Evolutionary conservation across 2,797 vertebrate genomes (phyloP).

Genomic region (Pangasius djambal): DNA sequence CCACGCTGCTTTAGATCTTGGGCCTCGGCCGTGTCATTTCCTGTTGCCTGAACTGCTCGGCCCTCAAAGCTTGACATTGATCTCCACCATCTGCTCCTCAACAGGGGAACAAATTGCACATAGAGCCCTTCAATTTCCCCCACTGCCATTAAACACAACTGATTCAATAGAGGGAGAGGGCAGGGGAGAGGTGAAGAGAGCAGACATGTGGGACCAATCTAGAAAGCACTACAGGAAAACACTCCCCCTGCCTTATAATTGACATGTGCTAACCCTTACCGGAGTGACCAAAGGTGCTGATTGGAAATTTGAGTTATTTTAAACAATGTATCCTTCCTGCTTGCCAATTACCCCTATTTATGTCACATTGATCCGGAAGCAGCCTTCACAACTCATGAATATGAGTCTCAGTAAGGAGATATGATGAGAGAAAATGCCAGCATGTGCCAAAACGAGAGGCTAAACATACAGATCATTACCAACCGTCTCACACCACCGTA

Average conservation of each 20-base stretch:
- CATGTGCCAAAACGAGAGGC: constrained; percentile 14
- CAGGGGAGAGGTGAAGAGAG: constrained; percentile 16
- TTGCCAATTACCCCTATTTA: background rate
- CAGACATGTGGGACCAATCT: constrained; percentile 59
- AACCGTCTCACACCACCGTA: constrained; percentile 14
- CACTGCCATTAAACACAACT: constrained; percentile 58
- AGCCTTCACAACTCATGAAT: constrained; percentile 10
- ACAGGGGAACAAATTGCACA: constrained; percentile 56
- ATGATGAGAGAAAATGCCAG: constrained; percentile 1
- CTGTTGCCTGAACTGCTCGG: constrained; percentile 66
- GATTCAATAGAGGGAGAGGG: constrained; percentile 50
- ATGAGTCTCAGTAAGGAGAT: background rate
- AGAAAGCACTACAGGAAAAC: constrained; percentile 48
- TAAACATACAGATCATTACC: constrained; percentile 41
- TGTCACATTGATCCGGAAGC: constrained; percentile 11
- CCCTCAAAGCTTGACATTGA: constrained; percentile 58
- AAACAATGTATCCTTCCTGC: background rate
- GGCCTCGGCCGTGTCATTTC: constrained; percentile 67
- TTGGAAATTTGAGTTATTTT: constrained; percentile 13
- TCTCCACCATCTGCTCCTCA: constrained; percentile 61
- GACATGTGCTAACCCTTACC: constrained; percentile 51
- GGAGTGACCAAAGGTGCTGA: constrained; percentile 40
- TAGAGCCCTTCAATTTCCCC: constrained; percentile 57
- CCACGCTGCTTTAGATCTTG: constrained; percentile 69
- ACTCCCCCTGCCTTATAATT: constrained; percentile 49